A percentile compares a stretch with the other conserved stretches of the same genome.
These are phyloP conservation scores for Myrmecobius fasciatus DNA, from an alignment of 2,113 vertebrate genomes.

Conservation along the genomic window DNA sequence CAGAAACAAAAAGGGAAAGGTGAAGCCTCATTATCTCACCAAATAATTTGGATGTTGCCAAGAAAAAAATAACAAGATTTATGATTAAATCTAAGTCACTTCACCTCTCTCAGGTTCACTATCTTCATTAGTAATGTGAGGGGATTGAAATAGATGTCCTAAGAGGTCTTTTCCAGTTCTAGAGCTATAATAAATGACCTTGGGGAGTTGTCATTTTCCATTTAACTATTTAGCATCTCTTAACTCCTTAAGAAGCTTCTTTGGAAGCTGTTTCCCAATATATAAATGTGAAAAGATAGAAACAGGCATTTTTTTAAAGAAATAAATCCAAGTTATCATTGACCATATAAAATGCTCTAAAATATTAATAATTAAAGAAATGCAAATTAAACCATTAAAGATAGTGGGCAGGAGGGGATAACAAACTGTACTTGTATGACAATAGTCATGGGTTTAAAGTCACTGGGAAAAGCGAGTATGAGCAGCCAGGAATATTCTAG, in stretches of 20 bases:
- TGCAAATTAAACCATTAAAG: not conserved
- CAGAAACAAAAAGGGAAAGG: not conserved
- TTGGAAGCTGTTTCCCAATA: not conserved
- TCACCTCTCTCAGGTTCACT: not conserved
- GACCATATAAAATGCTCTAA: not conserved
- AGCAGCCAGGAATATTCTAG: not conserved
- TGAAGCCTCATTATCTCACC: not conserved
- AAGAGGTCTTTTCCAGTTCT: not conserved
- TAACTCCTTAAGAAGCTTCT: not conserved
- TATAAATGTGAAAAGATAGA: not conserved
- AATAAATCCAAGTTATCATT: not conserved
- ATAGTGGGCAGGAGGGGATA: not conserved
- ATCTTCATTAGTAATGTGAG: not conserved
- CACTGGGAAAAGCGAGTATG: not conserved
- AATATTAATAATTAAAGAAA: not conserved
- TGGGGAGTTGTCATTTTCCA: not conserved
- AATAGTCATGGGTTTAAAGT: not conserved
- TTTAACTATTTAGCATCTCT: not conserved
- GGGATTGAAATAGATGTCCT: not conserved
- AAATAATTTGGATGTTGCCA: not conserved
- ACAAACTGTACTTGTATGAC: not conserved
- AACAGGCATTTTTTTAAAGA: not conserved
- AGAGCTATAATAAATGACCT: not conserved
- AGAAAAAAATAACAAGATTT: not conserved
- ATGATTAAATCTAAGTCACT: not conserved